A percentile compares a stretch with the other conserved stretches of the same genome.
phyloP scores from a whole-genome alignment of 2,888 invertebrate species.

The Chymomyza caudatula region DNA sequence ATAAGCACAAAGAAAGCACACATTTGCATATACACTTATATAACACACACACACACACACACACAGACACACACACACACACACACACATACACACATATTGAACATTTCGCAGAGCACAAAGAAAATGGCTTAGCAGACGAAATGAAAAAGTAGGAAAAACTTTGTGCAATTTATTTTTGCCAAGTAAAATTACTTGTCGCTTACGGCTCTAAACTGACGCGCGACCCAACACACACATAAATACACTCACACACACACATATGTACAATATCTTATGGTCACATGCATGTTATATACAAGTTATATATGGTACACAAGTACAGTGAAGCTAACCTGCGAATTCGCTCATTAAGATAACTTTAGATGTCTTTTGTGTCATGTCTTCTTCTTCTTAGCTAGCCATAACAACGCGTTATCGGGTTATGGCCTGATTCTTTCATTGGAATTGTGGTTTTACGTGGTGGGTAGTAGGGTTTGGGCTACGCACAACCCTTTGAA shows the following conservation, averaged over 20 bases:
- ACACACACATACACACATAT: not conserved
- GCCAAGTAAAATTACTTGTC: constrained; percentile 75
- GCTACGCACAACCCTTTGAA: too few relatives aligned
- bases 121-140: constrained; percentile 31
- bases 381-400: too few relatives aligned
- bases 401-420: too few relatives aligned
- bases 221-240: constrained; percentile 21
- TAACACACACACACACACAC: constrained; percentile 2
- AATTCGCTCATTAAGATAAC: not conserved
- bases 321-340: constrained; percentile 8
- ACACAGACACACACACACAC: not conserved
- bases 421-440: too few relatives aligned
- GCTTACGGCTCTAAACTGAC: constrained; percentile 61
- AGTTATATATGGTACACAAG: constrained; percentile 23
- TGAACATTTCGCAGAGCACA: constrained; percentile 40
- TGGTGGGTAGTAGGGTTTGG: too few relatives aligned
- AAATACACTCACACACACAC: constrained; percentile 8
- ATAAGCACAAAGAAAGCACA: constrained; percentile 16
- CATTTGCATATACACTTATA: too few relatives aligned
- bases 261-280: constrained; percentile 13
- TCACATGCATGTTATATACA: constrained; percentile 15
- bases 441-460: too few relatives aligned
- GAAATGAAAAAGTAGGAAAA: constrained; percentile 50
- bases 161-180: constrained; percentile 74
- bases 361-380: too few relatives aligned